phyloP scores from a whole-genome alignment of 2,113 vertebrate genomes.

The Pavo muticus region DNA sequence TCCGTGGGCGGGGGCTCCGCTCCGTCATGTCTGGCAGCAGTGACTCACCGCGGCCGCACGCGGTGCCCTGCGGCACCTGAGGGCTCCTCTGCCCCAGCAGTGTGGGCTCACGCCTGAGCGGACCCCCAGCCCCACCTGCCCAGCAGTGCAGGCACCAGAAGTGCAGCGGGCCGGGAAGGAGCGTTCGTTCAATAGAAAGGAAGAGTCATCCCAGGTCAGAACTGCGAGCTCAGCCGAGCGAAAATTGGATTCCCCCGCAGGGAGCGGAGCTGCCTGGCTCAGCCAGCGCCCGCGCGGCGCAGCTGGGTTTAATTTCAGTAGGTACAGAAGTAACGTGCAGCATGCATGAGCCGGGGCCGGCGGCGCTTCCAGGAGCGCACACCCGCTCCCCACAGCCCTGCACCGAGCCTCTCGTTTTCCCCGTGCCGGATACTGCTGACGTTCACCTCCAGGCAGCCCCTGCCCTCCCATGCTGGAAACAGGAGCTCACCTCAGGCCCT shows the following conservation, averaged over 20 bases:
- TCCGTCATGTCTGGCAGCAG: not conserved
- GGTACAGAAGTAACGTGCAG: conserved; percentile 67
- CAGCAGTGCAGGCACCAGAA: not conserved
- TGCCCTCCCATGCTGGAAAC: not conserved
- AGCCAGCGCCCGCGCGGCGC: conserved; percentile 33
- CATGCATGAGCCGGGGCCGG: conserved; percentile 14
- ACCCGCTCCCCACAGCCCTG: conserved; percentile 52
- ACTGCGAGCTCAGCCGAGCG: conserved; percentile 37
- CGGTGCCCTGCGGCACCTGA: not conserved
- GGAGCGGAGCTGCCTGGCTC: conserved; percentile 63
- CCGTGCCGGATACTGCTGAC: conserved; percentile 23
- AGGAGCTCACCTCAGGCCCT: no score
- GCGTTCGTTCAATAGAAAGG: not conserved
- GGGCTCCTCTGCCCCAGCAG: accelerated
- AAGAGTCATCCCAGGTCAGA: conserved; percentile 68
- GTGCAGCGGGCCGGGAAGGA: not conserved
- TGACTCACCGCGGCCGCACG: conserved; percentile 18
- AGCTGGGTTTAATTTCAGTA: conserved; percentile 65
- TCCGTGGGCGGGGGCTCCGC: not conserved
- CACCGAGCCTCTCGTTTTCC: conserved; percentile 20
- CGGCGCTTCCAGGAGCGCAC: conserved; percentile 44
- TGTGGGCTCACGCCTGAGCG: not conserved
- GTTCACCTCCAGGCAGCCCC: conserved; percentile 38
- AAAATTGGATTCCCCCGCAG: conserved; percentile 62
- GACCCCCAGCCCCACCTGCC: no score